These are phyloP conservation scores for Oncorhynchus gorbuscha DNA, from an alignment of 2,113 vertebrate species.

Conservation along the genomic window DNA sequence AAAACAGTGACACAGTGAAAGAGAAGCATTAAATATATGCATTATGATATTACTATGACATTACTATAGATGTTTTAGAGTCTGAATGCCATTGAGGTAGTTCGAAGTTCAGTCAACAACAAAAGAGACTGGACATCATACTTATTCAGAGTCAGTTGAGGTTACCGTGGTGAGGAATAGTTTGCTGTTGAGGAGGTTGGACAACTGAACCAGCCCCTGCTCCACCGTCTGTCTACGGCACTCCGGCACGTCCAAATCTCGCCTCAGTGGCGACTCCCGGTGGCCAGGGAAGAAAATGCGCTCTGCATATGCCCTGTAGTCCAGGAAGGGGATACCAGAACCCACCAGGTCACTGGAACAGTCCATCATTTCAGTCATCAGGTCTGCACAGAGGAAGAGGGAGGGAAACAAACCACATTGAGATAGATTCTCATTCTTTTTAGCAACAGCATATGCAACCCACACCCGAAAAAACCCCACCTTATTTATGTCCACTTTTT, in stretches of 20 bases:
- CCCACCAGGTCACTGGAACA: constrained; percentile 95
- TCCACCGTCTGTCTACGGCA: constrained; percentile 89
- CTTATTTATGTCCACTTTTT: too few relatives aligned
- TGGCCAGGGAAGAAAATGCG: constrained; percentile 96
- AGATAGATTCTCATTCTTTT: neutral
- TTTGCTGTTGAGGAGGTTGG: constrained; percentile 96
- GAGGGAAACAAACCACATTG: neutral
- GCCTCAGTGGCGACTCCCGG: constrained; percentile 87
- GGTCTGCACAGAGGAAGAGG: constrained; percentile 73
- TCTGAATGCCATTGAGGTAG: too few relatives aligned
- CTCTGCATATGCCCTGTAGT: constrained; percentile 90
- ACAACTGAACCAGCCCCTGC: constrained; percentile 92
- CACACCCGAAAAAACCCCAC: too few relatives aligned
- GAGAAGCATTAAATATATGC: too few relatives aligned
- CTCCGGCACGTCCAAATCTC: constrained; percentile 89
- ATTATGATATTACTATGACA: too few relatives aligned
- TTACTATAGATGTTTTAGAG: too few relatives aligned
- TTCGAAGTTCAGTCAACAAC: too few relatives aligned
- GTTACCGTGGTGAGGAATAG: constrained; percentile 84
- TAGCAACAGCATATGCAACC: too few relatives aligned
- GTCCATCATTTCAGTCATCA: constrained; percentile 99
- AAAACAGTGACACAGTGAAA: neutral
- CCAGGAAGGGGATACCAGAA: constrained; percentile 93
- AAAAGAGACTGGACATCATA: too few relatives aligned
- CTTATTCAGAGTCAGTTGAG: too few relatives aligned